Percentiles rank a stretch among this genome's conserved stretches.
phyloP scores from a whole-genome alignment of 1,140 invertebrate genomes.

The Pseudomyrmex cubaensis region DNA sequence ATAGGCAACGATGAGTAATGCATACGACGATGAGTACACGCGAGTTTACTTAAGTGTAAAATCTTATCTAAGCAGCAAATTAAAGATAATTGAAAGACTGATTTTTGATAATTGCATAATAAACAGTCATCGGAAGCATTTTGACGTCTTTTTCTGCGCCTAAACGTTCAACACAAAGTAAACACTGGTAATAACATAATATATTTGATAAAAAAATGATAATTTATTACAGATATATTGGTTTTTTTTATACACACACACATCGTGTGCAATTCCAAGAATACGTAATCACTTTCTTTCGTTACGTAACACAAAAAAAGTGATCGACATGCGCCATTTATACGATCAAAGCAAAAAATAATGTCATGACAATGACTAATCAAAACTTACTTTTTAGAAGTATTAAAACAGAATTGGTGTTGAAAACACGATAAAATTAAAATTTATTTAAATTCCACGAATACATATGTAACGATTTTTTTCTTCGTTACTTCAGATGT shows the following conservation, averaged over 20 bases:
- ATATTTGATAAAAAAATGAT: neutral
- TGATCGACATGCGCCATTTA: neutral
- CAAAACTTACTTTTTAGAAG: neutral
- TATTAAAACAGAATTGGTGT: no score
- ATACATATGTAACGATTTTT: neutral
- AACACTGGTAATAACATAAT: neutral
- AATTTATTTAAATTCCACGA: no score
- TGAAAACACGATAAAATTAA: no score
- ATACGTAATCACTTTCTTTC: constrained; percentile 27
- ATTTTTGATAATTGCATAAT: neutral
- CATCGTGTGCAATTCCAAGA: constrained; percentile 4
- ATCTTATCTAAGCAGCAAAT: constrained; percentile 29
- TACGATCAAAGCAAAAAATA: neutral
- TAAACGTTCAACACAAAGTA: neutral
- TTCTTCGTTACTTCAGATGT: no score
- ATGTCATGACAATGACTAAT: neutral
- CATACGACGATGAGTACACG: neutral
- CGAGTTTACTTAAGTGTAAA: neutral
- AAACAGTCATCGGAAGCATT: neutral
- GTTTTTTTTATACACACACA: neutral
- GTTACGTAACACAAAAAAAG: constrained; percentile 7
- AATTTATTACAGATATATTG: neutral
- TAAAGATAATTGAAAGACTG: neutral
- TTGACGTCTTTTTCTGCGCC: neutral
- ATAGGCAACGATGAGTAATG: no score